Evolutionary conservation across 1,140 invertebrate genomes (phyloP).

Genomic region (Drosophila lacertosa): DNA sequence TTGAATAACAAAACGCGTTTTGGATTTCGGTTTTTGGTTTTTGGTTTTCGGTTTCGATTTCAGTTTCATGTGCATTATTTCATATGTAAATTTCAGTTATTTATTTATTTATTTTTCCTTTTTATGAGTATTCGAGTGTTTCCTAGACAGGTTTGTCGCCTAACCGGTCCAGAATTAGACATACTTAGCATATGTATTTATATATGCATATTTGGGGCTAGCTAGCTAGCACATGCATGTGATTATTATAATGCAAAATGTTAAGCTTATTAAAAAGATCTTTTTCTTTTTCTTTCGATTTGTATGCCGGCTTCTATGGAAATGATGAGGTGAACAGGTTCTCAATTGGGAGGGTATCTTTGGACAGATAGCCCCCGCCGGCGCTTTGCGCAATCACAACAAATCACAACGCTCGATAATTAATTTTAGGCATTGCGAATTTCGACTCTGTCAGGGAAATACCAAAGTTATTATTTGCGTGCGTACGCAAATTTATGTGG

Average conservation of each 20-base stretch:
- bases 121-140: conserved; percentile 26
- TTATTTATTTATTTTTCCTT: conserved; percentile 5
- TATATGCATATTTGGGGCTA: conserved; percentile 3
- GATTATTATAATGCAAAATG: conserved; percentile 35
- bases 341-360: conserved; percentile 35
- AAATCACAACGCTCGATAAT: conserved; percentile 66
- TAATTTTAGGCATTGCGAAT: conserved; percentile 76
- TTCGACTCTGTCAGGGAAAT: conserved; percentile 56
- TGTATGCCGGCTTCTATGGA: conserved; percentile 38
- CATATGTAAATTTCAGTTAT: conserved; percentile 59
- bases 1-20: conserved; percentile 82
- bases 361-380: conserved; percentile 41
- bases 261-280: conserved; percentile 36
- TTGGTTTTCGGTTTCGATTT: conserved; percentile 64
- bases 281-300: conserved; percentile 47
- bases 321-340: conserved; percentile 29
- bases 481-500: conserved; percentile 58
- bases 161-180: conserved; percentile 72
- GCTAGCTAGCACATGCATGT: conserved; percentile 7
- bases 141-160: conserved; percentile 60
- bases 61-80: conserved; percentile 67
- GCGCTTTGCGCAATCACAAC: conserved; percentile 64
- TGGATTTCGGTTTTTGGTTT: conserved; percentile 44
- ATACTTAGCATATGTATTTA: conserved; percentile 51
- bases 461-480: conserved; percentile 52